Percentiles rank a stretch among this genome's conserved stretches.
Evolutionary conservation across 2,888 invertebrate genomes (phyloP).

Genomic region (Drosophila ochracea): DNA sequence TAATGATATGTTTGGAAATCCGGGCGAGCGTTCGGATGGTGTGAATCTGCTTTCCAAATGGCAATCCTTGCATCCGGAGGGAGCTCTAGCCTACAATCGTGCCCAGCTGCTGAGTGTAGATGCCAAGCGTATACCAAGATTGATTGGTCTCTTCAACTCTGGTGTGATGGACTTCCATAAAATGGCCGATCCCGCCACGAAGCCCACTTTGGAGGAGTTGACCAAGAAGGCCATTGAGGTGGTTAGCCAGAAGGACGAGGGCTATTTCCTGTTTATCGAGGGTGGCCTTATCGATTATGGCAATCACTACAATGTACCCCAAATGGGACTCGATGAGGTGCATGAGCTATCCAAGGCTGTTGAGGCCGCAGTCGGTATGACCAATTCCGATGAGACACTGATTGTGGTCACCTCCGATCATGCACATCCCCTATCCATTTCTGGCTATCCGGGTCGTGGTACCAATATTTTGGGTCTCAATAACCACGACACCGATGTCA

Average conservation of each 20-base stretch:
- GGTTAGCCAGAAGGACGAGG: slow-evolving; percentile 86
- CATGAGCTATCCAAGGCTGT: slow-evolving; percentile 91
- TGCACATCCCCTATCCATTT: slow-evolving; percentile 91
- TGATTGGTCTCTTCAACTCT: slow-evolving; percentile 87
- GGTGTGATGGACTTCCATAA: slow-evolving; percentile 87
- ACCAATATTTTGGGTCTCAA: slow-evolving; percentile 86
- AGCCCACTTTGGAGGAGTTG: slow-evolving; percentile 89
- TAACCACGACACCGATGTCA: slow-evolving; percentile 86
- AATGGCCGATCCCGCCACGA: slow-evolving; percentile 83
- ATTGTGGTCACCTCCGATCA: slow-evolving; percentile 93
- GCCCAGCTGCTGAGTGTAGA: slow-evolving; percentile 80
- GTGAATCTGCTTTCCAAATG: slow-evolving; percentile 89
- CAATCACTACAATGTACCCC: slow-evolving; percentile 88
- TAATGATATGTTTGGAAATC: slow-evolving; percentile 86
- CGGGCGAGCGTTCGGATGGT: slow-evolving; percentile 87
- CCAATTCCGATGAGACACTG: slow-evolving; percentile 89
- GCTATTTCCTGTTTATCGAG: slow-evolving; percentile 91
- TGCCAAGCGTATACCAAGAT: slow-evolving; percentile 85
- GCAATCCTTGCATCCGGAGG: slow-evolving; percentile 84
- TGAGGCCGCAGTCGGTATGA: slow-evolving; percentile 87
- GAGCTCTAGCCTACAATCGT: slow-evolving; percentile 78
- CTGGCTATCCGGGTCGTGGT: slow-evolving; percentile 88
- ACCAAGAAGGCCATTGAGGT: slow-evolving; percentile 88
- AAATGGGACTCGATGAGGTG: slow-evolving; percentile 91
- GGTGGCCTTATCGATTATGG: slow-evolving; percentile 86